Base-by-base conservation (phyloP, 2,888 invertebrate genomes). In the Sesia apiformis region DNA sequence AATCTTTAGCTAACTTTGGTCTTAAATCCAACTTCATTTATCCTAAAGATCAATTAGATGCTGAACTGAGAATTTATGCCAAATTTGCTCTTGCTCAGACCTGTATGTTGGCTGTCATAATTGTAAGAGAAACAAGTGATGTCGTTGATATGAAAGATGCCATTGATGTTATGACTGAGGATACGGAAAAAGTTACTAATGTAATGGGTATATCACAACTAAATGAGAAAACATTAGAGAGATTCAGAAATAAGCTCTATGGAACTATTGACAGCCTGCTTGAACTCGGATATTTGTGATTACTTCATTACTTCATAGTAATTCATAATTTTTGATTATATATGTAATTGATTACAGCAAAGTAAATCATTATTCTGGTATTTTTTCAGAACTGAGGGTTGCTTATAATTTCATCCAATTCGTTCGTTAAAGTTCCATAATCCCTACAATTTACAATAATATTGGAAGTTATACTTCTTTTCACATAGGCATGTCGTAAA, bases 11-110 rank as follows among this genome's bases (percentile, higher is more conserved):
- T 3, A 60, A 67, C 40, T 65, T 60, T 41, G 66, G 63, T 3
- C 57, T 74, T 3, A 67, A 69, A 57, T 63, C 58, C 2, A 62
- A 60, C 40, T 58, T 52, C 3, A 40, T 67, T 1, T 74, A 67
- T 40, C 63, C 74, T 0, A 64, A 57, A 59, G 66, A 66, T 1
- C 63, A 67, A 51, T 53, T 72, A 4, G 68, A 71, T 3, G 61
- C 58, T 5, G 74, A 73, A 39, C 52, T 74, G 38, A 69, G 64
- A 40, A 63, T 63, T 58, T 65, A 70, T 43, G 66, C 63, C 0
- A 72, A 62, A 53, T 3, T 61, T 0, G 43, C 57, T 5, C 62
- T 74, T 4, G 63, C 58, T 3, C n/a, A 61, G 0, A 55, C 61
- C 39, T 3, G 68, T 8, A 4, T 72, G 1, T 46, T 68, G 3